Conservation (phyloP, 1,140 invertebrate species). For the Apocrypta bakeri region DNA sequence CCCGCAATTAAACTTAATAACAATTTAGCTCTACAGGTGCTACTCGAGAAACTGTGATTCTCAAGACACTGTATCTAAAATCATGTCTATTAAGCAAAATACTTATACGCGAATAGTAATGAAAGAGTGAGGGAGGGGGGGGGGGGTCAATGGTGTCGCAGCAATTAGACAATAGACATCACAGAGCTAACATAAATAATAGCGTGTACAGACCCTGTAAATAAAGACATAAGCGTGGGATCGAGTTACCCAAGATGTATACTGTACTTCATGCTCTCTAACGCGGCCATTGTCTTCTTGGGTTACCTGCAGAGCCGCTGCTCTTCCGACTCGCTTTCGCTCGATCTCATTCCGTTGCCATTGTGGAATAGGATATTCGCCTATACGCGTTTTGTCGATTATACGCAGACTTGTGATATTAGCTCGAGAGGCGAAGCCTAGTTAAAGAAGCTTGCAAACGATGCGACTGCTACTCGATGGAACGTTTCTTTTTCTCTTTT, state of each 20-base stretch:
- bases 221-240: constrained; percentile 59
- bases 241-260: constrained; percentile 60
- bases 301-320: constrained; percentile 64
- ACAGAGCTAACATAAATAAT: constrained; percentile 24
- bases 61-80: too few species aligned
- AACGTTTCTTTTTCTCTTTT: too few species aligned
- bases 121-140: background rate
- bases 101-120: background rate
- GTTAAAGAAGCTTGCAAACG: too few species aligned
- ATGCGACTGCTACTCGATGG: too few species aligned
- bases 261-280: constrained; percentile 38
- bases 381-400: constrained; percentile 49
- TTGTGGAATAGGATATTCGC: constrained; percentile 58
- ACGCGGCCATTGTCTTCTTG: constrained; percentile 67
- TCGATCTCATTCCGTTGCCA: constrained; percentile 34
- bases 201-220: constrained; percentile 62
- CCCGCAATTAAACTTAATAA: too few species aligned
- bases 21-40: too few species aligned
- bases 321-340: constrained; percentile 47
- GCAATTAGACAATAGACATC: constrained; percentile 57
- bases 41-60: too few species aligned
- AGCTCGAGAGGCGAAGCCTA: background rate
- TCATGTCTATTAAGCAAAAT: too few species aligned
- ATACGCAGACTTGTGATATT: constrained; percentile 10
- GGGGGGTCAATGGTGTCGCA: background rate